These are phyloP conservation scores for Pelochelys cantorii DNA, from an alignment of 2,797 vertebrate genomes.

Conservation along the genomic window DNA sequence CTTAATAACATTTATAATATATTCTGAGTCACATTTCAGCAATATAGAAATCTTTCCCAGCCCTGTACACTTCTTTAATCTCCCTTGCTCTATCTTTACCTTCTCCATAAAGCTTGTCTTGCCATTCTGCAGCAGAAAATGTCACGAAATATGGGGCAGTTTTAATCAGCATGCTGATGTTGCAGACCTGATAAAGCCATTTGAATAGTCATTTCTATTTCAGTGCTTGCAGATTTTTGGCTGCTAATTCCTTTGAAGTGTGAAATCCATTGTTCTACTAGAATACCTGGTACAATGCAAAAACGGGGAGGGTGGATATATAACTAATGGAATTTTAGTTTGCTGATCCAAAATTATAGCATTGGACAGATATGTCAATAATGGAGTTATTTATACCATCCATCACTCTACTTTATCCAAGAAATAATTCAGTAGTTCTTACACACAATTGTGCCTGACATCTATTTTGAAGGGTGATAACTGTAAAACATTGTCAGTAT, in stretches of 20 bases:
- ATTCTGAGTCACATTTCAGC: neutral
- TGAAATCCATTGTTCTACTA: constrained; percentile 63
- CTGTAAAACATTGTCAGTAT: constrained; percentile 71
- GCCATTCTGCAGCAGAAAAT: constrained; percentile 9
- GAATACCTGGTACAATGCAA: constrained; percentile 24
- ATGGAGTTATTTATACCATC: constrained; percentile 65
- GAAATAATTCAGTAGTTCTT: constrained; percentile 64
- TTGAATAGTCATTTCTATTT: constrained; percentile 63
- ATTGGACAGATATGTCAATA: constrained; percentile 69
- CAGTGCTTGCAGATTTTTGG: constrained; percentile 43
- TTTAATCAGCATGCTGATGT: constrained; percentile 36
- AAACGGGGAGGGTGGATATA: neutral
- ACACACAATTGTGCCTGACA: constrained; percentile 45
- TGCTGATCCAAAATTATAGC: constrained; percentile 61
- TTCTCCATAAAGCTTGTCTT: neutral
- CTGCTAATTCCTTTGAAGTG: constrained; percentile 66
- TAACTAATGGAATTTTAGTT: constrained; percentile 56
- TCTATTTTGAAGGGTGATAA: constrained; percentile 72
- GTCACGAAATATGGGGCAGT: neutral
- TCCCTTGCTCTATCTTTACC: neutral
- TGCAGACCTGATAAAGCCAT: constrained; percentile 29
- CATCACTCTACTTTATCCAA: constrained; percentile 68
- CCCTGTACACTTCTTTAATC: neutral
- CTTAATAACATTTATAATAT: neutral
- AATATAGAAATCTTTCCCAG: neutral